Percentiles rank a stretch among this genome's conserved stretches.
These are phyloP conservation scores for Orestias chungarensis DNA, from an alignment of 2,797 vertebrate species.

Conservation along the genomic window DNA sequence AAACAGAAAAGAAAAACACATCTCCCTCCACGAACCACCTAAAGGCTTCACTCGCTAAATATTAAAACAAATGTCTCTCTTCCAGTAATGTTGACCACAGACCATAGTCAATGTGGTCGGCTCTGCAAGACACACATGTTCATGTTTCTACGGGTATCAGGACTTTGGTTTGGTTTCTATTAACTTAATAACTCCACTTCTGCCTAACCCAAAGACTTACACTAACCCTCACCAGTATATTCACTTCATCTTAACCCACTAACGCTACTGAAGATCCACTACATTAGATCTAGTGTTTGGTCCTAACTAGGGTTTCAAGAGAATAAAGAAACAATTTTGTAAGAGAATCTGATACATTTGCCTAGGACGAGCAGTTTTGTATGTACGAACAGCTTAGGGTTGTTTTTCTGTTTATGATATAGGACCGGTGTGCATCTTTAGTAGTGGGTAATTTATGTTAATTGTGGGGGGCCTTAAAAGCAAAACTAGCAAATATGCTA, in stretches of 20 bases:
- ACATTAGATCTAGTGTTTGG: no score
- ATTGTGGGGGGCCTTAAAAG: constrained; percentile 13
- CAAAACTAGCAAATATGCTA: constrained; percentile 13
- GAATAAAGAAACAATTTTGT: no score
- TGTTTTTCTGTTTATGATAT: not conserved
- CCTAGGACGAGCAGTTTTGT: not conserved
- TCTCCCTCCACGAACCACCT: constrained; percentile 18
- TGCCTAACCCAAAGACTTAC: no score
- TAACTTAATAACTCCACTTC: not conserved
- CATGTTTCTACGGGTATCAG: not conserved
- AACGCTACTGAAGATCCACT: no score
- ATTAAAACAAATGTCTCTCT: constrained; percentile 45
- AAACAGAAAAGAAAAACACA: constrained; percentile 18
- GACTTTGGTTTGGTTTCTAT: not conserved
- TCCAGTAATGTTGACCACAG: constrained; percentile 41
- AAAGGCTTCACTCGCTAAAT: constrained; percentile 38
- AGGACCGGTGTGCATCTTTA: constrained; percentile 17
- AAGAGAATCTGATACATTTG: not conserved
- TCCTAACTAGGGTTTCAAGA: no score
- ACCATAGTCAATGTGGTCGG: constrained; percentile 41
- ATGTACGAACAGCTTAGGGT: not conserved
- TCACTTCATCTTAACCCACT: no score
- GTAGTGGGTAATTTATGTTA: constrained; percentile 37
- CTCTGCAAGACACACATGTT: constrained; percentile 26
- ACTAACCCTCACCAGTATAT: no score